Conservation (phyloP, 1,140 invertebrate genomes). For the Copidosoma floridanum region DNA sequence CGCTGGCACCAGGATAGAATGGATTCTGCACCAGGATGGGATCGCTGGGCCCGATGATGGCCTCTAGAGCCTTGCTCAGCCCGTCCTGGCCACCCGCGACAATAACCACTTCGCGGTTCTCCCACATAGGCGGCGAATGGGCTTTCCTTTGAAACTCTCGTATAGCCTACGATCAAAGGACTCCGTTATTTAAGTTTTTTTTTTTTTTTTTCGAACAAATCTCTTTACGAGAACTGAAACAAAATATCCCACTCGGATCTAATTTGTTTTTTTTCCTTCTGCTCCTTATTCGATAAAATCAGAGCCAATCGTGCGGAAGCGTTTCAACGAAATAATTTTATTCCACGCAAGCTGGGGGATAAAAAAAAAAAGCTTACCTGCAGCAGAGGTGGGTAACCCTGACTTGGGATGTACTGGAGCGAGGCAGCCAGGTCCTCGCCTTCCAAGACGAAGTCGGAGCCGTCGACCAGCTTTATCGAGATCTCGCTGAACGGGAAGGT, state of each 20-base stretch:
- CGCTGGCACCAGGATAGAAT: slow-evolving; percentile 68
- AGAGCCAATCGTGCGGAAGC: too few relatives aligned
- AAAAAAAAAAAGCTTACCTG: slow-evolving; percentile 42
- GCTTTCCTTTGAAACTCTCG: slow-evolving; percentile 64
- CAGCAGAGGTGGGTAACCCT: slow-evolving; percentile 69
- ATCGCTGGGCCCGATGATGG: slow-evolving; percentile 67
- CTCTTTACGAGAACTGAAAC: too few relatives aligned
- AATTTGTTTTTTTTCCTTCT: background rate
- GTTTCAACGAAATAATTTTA: too few relatives aligned
- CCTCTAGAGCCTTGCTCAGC: slow-evolving; percentile 70
- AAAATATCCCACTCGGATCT: background rate
- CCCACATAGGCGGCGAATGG: slow-evolving; percentile 67
- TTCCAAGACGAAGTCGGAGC: slow-evolving; percentile 59
- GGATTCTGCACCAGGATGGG: slow-evolving; percentile 69
- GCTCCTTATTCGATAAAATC: too few relatives aligned
- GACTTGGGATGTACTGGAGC: slow-evolving; percentile 73
- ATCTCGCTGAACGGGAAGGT: slow-evolving; percentile 73
- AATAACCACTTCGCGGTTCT: slow-evolving; percentile 63
- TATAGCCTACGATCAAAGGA: slow-evolving; percentile 55
- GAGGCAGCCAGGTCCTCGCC: slow-evolving; percentile 62
- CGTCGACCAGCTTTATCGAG: slow-evolving; percentile 64
- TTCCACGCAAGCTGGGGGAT: too few relatives aligned
- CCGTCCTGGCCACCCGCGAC: slow-evolving; percentile 76
- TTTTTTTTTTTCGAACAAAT: too few relatives aligned
- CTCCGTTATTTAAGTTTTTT: too few relatives aligned